Evolutionary conservation across 2,797 vertebrate species (phyloP).

Genomic region (Gymnopithys bicolor): DNA sequence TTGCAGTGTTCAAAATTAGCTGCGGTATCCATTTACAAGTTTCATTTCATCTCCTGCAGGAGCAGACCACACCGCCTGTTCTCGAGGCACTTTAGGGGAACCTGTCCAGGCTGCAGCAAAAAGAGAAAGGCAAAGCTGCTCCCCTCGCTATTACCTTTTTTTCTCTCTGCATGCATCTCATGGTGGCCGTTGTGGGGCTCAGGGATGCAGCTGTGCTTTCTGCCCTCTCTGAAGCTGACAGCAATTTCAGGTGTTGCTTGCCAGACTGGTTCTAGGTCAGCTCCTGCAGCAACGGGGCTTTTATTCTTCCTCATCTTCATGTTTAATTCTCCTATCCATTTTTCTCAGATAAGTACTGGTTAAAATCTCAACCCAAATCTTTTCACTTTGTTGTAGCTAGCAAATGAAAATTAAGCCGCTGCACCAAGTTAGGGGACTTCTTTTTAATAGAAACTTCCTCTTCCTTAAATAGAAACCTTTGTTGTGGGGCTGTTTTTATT

Average conservation of each 20-base stretch:
- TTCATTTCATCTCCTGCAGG: not conserved
- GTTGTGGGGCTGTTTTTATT: slow-evolving; percentile 44
- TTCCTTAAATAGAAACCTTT: slow-evolving; percentile 12
- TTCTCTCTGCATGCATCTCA: not conserved
- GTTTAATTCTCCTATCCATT: not conserved
- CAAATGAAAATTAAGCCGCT: not conserved
- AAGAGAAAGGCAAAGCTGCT: rapidly evolving
- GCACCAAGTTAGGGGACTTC: not conserved
- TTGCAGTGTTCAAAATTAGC: not conserved
- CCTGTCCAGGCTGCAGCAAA: not conserved
- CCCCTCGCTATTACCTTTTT: not conserved
- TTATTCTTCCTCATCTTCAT: not conserved
- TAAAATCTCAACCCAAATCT: not conserved
- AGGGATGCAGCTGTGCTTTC: not conserved
- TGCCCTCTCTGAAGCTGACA: not conserved
- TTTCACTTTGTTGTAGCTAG: not conserved
- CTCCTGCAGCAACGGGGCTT: not conserved
- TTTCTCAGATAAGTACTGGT: not conserved
- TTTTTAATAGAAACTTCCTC: slow-evolving; percentile 3
- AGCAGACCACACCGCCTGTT: not conserved
- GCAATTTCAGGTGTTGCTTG: not conserved
- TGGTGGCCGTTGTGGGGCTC: not conserved
- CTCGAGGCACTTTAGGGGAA: rapidly evolving
- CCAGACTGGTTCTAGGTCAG: not conserved
- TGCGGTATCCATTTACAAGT: not conserved